Base-by-base conservation (phyloP, 2,113 vertebrate species). In the Oceanodroma tethys region DNA sequence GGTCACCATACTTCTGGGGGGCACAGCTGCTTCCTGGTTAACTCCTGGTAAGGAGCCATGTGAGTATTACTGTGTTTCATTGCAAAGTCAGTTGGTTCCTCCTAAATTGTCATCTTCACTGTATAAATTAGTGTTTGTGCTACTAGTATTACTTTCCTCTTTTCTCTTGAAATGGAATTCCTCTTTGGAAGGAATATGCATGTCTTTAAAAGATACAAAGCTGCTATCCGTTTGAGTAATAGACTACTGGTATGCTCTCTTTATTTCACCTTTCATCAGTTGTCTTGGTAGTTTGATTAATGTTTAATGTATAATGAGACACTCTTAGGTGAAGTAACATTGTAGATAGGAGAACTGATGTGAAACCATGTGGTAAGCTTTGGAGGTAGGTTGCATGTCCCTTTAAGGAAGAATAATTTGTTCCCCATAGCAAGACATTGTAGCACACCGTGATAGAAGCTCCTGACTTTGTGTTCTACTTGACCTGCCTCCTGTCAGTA, bases 21-120 rank as follows among this genome's bases (percentile, higher is more conserved):
- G 15, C 19, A 23, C 59, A 58, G 43, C 34, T 86, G 25, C 40
- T 68, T 52, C 29, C 36, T 62, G 55, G 30, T 25, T 79, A 52
- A 32, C 32, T 32, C 5, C 2, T 43, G 32, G 40, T 68, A 25
- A 60, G 43, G 48, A 16, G 36, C 22, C 13, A 2, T 34, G 20
- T 9, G 19, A 56, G 14, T 16, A 4, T 45, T 78, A 21, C 32
- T 48, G 32, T 36, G 19, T 83, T 88, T 81, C 38, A 26, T n/a
- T 74, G 43, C 47, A 5, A 30, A 67, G 76, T 36, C 29, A 20
- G 11, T 25, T 60, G 79, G 5, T 32, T 83, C 34, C 27, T 62
- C n/a, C 11, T 6, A 26, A 56, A 12, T 36, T 1, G 1, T 53
- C 16, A 14, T 56, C 40, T 58, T 86, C 26, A 15, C 0, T 1